A percentile compares a stretch with the other conserved stretches of the same genome.
Evolutionary conservation across 2,888 invertebrate species (phyloP).

Genomic region (Tiliacea aurago): DNA sequence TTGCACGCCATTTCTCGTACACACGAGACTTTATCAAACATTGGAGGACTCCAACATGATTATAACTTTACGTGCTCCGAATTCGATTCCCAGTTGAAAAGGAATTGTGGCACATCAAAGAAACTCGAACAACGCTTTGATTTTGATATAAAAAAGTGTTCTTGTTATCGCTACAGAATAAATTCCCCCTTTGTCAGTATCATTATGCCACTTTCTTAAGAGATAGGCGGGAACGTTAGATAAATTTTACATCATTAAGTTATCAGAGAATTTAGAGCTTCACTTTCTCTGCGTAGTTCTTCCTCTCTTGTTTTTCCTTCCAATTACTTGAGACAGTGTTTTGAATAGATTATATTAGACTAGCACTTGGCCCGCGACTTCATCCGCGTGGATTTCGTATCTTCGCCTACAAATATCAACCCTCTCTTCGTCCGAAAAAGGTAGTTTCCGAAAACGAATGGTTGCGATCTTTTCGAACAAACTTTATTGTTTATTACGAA

Average conservation of each 20-base stretch:
- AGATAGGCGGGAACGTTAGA: constrained; percentile 63
- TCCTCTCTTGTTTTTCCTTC: constrained; percentile 37
- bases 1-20: constrained; percentile 84
- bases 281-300: constrained; percentile 34
- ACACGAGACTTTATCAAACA: constrained; percentile 87
- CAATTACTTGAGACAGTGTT: constrained; percentile 25
- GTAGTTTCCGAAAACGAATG: too few species aligned
- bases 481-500: too few species aligned
- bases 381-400: too few species aligned
- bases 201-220: constrained; percentile 73
- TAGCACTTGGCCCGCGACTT: too few species aligned
- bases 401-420: too few species aligned
- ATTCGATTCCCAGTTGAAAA: constrained; percentile 79
- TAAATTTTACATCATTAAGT: constrained; percentile 64
- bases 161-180: constrained; percentile 83
- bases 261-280: constrained; percentile 53
- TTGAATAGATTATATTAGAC: constrained; percentile 26
- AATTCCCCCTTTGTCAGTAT: constrained; percentile 74
- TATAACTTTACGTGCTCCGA: constrained; percentile 88
- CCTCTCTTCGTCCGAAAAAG: too few species aligned
- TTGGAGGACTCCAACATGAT: constrained; percentile 88
- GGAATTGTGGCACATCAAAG: constrained; percentile 86
- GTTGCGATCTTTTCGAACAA: too few species aligned
- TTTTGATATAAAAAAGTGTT: constrained; percentile 85
- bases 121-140: constrained; percentile 83